These are phyloP conservation scores for Tolypeutes matacus DNA, from an alignment of 2,797 vertebrate species.

Conservation along the genomic window DNA sequence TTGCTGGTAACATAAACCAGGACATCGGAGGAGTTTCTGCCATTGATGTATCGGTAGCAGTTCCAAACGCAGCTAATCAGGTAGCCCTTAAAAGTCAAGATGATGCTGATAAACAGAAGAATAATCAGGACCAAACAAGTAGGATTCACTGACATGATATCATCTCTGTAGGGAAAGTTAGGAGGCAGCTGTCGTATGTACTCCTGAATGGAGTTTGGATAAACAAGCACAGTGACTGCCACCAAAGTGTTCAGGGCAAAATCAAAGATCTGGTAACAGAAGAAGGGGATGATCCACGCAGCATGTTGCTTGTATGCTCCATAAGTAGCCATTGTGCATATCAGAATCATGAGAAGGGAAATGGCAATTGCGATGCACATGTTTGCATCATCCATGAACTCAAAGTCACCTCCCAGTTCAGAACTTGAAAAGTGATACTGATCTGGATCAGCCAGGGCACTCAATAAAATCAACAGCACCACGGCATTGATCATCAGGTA, in stretches of 20 bases:
- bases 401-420: conserved; percentile 94
- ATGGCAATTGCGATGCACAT: conserved; percentile 98
- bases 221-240: conserved; percentile 96
- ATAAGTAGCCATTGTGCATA: conserved; percentile 98
- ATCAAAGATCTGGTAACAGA: conserved; percentile 99
- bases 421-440: conserved; percentile 95
- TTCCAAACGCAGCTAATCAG: too few species aligned
- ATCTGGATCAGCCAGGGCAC: conserved; percentile 94
- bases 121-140: conserved; percentile 96
- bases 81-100: conserved; percentile 98
- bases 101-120: conserved; percentile 96
- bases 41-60: too few species aligned
- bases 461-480: conserved; percentile 95
- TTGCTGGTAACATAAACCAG: too few species aligned
- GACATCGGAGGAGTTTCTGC: too few species aligned
- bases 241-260: conserved; percentile 98
- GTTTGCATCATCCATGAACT: conserved; percentile 98
- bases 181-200: conserved; percentile 96
- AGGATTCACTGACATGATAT: conserved; percentile 97
- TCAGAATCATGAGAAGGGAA: conserved; percentile 98
- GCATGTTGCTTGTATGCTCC: conserved; percentile 99
- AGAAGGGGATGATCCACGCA: conserved; percentile 99
- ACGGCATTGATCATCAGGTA: conserved; percentile 98
- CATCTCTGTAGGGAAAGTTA: conserved; percentile 97
- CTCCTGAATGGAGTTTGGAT: conserved; percentile 97